These are phyloP conservation scores for Fragum fragum DNA, from an alignment of 2,888 invertebrate species.

Conservation along the genomic window DNA sequence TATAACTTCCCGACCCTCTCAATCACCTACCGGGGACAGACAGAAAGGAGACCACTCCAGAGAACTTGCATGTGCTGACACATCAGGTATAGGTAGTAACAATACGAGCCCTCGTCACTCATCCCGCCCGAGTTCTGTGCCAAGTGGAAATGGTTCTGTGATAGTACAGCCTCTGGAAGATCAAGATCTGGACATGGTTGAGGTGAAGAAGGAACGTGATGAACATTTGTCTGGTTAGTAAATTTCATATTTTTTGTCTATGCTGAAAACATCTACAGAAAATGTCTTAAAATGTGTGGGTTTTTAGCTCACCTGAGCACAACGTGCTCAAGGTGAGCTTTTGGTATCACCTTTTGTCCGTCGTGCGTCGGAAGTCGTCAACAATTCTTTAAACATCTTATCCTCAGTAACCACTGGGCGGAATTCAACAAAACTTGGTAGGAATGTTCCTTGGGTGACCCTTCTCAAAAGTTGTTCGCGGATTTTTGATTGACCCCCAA, in stretches of 20 bases:
- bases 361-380: too few species aligned
- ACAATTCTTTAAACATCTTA: too few species aligned
- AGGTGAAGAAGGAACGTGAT: constrained; percentile 67
- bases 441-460: too few species aligned
- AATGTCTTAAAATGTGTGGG: neutral
- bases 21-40: constrained; percentile 51
- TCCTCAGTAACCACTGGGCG: too few species aligned
- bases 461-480: too few species aligned
- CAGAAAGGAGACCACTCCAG: constrained; percentile 50
- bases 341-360: too few species aligned
- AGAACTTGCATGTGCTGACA: constrained; percentile 67
- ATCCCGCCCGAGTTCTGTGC: constrained; percentile 64
- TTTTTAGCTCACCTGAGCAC: too few species aligned
- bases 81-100: constrained; percentile 68
- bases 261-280: neutral
- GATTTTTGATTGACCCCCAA: too few species aligned
- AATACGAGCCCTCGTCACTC: constrained; percentile 66
- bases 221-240: constrained; percentile 43
- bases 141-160: constrained; percentile 65
- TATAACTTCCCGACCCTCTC: constrained; percentile 42
- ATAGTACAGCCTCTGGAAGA: constrained; percentile 65
- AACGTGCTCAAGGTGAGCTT: too few species aligned
- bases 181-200: constrained; percentile 65
- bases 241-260: too few species aligned
- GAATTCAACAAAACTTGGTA: too few species aligned